Evolutionary conservation across 2,797 vertebrate genomes (phyloP).

Genomic region (Pseudochaenichthys georgianus): DNA sequence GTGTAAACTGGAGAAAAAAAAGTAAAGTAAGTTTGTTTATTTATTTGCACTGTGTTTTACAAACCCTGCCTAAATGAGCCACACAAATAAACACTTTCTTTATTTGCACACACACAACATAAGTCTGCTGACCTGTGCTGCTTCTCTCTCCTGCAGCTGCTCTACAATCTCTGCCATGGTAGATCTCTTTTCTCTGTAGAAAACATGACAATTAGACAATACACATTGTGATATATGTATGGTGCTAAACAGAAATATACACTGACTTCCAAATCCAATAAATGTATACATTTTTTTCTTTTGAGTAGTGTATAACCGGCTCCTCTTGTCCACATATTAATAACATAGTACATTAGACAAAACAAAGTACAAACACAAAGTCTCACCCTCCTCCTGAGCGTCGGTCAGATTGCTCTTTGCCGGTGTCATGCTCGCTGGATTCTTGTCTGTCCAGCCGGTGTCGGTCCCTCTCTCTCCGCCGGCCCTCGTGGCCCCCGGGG

Average conservation of each 20-base stretch:
- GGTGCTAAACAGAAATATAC: neutral
- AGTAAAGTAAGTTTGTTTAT: neutral
- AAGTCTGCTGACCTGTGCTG: conserved; percentile 83
- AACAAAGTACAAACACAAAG: neutral
- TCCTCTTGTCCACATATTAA: neutral
- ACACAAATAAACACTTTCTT: neutral
- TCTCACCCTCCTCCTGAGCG: conserved; percentile 86
- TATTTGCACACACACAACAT: neutral
- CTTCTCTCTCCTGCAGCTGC: conserved; percentile 95
- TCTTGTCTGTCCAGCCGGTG: conserved; percentile 90
- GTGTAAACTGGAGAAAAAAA: neutral
- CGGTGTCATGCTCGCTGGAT: conserved; percentile 91
- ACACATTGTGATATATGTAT: neutral
- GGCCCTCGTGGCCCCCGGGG: conserved; percentile 75
- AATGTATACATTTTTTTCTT: neutral
- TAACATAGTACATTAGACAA: neutral
- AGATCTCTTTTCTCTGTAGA: conserved; percentile 86
- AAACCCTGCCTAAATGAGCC: neutral
- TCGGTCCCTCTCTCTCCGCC: conserved; percentile 86
- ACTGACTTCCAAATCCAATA: neutral
- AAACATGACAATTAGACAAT: conserved; percentile 8
- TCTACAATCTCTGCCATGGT: conserved; percentile 95
- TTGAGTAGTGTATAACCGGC: neutral
- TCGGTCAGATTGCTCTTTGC: conserved; percentile 85
- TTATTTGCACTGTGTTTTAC: neutral